Percentiles rank a stretch among this genome's conserved stretches.
Evolutionary conservation across 1,140 invertebrate genomes (phyloP).

Genomic region (Trichonephila clavipes): DNA sequence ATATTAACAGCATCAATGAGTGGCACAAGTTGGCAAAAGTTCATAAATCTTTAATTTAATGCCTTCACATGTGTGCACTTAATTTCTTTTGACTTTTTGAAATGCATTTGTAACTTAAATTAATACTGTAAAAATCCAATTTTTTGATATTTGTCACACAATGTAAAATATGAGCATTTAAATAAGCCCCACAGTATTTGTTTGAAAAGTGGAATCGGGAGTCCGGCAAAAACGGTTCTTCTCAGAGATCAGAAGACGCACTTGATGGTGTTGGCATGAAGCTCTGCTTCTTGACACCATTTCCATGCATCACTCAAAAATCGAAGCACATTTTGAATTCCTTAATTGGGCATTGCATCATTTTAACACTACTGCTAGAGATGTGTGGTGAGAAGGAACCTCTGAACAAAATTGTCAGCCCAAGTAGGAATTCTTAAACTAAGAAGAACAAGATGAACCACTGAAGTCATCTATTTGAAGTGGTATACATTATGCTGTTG

Average conservation of each 20-base stretch:
- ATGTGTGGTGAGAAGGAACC: background rate
- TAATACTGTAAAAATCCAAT: conserved; percentile 69
- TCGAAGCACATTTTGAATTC: background rate
- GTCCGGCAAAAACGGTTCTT: background rate
- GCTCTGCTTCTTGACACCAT: background rate
- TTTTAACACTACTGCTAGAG: background rate
- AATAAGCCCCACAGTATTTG: conserved; percentile 48
- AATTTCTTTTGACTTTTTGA: conserved; percentile 24
- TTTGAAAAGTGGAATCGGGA: background rate
- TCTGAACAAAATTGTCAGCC: conserved; percentile 52
- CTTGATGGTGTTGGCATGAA: background rate
- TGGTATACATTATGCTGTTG: conserved; percentile 14
- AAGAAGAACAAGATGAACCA: conserved; percentile 35
- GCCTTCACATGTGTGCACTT: conserved; percentile 24
- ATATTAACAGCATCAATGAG: conserved; percentile 59
- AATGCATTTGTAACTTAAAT: conserved; percentile 52
- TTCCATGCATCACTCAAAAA: background rate
- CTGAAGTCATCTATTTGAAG: conserved; percentile 20
- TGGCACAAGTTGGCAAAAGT: conserved; percentile 38
- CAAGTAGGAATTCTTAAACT: conserved; percentile 35
- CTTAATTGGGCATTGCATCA: conserved; percentile 15
- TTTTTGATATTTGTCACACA: conserved; percentile 56
- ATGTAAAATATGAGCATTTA: conserved; percentile 74
- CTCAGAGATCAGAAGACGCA: background rate
- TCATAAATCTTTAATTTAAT: conserved; percentile 12